Base-by-base conservation (phyloP, 2,888 invertebrate species). In the Glaucopsyche alexis region DNA sequence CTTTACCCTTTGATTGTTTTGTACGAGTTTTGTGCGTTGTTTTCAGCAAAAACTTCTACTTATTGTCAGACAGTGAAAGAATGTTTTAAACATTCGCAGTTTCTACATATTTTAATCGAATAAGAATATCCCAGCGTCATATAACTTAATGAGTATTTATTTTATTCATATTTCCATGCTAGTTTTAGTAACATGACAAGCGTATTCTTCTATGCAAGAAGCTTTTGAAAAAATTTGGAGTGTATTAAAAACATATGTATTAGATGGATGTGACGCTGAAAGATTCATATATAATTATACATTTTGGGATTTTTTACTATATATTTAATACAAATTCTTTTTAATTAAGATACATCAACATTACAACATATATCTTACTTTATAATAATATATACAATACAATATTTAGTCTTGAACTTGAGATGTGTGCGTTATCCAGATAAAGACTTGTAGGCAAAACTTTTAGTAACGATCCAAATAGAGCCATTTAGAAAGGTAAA, bases 41-140 rank as follows among this genome's bases (percentile, higher is more conserved):
- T 40, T 66, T 40, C 42, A 13, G 80, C 79, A 78, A 79, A 79
- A 80, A 84, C 84, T 78, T 81, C 89, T 91, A 91, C 87, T 91
- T 91, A 91, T 91, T 91, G 91, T 91, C 91, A 84, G 81, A 87
- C 85, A 85, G 84, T 83, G 80, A 85, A 84, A 79, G 86, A 89
- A 87, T 87, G 86, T 86, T 85, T 77, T 72, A 14, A 84, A 90
- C 89, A 88, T 87, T 86, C 87, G 66, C 80, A 78, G 79, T 78
- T 78, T 77, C 72, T 74, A 72, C 72, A 45, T 40, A 49, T 42
- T 38, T 72, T 49, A 13, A 47, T 19, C 13, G 45, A 16, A 29
- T 65, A 16, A 50, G 40, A 42, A 71, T 19, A 45, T 42, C 45
- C 73, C 49, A 69, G 69, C 69, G 29, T 49, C 69, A 49, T 38